A percentile compares a stretch with the other conserved stretches of the same genome.
Conservation (phyloP, 2,113 vertebrate genomes). For the Ammodramus savannarum region DNA sequence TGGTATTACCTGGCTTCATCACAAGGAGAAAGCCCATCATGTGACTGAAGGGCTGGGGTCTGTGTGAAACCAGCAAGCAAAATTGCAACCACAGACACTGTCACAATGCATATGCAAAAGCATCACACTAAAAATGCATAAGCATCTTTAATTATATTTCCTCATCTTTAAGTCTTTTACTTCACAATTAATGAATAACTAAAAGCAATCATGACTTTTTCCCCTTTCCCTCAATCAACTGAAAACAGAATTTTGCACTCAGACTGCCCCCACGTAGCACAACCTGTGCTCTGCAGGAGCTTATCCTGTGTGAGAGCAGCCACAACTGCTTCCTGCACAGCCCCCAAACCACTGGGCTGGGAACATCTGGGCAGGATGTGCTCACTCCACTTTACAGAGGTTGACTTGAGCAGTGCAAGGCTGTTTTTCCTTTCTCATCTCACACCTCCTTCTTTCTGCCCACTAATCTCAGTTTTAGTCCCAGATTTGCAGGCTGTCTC, state of each 20-base stretch:
- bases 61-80: background rate
- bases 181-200: background rate
- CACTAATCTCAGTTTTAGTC: background rate
- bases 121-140: background rate
- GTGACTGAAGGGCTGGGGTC: background rate
- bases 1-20: background rate
- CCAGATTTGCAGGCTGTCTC: background rate
- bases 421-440: background rate
- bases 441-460: background rate
- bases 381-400: background rate
- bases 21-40: background rate
- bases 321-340: background rate
- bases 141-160: background rate
- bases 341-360: background rate
- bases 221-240: background rate
- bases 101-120: background rate
- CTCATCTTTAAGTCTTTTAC: background rate
- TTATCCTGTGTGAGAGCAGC: background rate
- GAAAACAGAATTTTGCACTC: background rate
- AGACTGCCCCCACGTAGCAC: rapidly evolving
- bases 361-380: background rate
- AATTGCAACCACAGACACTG: background rate
- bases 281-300: background rate
- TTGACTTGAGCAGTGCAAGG: background rate
- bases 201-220: background rate